phyloP scores from a whole-genome alignment of 2,113 vertebrate genomes.

The Pardalotus punctatus region DNA sequence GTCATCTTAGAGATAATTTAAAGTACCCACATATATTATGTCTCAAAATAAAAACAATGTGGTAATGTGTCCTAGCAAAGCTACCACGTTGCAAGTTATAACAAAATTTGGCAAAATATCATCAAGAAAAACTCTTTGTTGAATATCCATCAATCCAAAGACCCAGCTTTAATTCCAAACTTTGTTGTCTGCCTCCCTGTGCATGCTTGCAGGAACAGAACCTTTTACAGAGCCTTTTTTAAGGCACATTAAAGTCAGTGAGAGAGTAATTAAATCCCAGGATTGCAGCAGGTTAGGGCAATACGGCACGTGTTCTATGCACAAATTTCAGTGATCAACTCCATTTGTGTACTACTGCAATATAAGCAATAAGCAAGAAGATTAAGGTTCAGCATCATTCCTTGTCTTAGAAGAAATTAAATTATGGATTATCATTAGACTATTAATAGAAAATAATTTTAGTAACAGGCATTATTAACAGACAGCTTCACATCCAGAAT shows the following conservation, averaged over 20 bases:
- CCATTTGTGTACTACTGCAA: slow-evolving; percentile 9
- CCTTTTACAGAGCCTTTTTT: not conserved
- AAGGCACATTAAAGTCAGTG: not conserved
- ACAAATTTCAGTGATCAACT: not conserved
- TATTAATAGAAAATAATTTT: not conserved
- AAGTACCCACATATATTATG: not conserved
- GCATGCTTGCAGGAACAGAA: not conserved
- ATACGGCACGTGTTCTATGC: not conserved
- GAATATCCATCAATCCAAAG: not conserved
- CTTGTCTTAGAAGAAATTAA: not conserved
- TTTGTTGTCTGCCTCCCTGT: not conserved
- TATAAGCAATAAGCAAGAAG: slow-evolving; percentile 10
- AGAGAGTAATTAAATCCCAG: not conserved
- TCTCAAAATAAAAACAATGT: not conserved
- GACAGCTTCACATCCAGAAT: not conserved
- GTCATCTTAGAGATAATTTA: not conserved
- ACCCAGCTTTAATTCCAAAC: not conserved
- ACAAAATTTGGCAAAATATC: not conserved
- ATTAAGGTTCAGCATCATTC: not conserved
- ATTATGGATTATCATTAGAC: not conserved
- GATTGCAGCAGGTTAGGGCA: not conserved
- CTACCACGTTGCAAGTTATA: not conserved
- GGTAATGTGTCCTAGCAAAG: not conserved
- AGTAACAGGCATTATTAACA: not conserved
- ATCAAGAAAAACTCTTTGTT: not conserved